Base-by-base conservation (phyloP, 2,888 invertebrate genomes). In the Noctua comes region DNA sequence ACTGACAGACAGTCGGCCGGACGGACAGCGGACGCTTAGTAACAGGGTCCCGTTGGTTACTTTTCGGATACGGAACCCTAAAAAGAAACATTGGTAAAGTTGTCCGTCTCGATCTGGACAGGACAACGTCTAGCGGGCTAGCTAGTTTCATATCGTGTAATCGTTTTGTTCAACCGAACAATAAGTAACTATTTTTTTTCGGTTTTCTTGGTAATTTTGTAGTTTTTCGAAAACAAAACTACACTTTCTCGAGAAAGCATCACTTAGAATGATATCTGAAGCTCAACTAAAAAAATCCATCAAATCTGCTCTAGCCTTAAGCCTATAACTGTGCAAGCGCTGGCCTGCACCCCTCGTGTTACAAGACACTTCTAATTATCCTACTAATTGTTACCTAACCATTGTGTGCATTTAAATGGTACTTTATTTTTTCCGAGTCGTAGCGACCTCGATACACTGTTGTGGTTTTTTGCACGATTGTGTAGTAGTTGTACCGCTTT, bases 361-460 rank as follows among this genome's bases (percentile, higher is more conserved):
- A 68, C 57, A 36, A 72, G 70, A 70, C 64, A 68, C 10, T 69
- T 77, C 16, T 48, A 73, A 80, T 73, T 76, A 62, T 43, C 73
- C n/a, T 27, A 48, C n/a, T 78, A 70, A 72, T 73, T 48, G 78
- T 62, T 51, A 70, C 51, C 36, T 57, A 64, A 48, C 83, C 57
- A 84, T 84, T 84, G 73, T 75, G 66, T 79, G 46, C 74, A 86
- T 72, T 86, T 72, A 74, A 82, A 83, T 76, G 77, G 57, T 54
- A 75, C 75, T 83, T 75, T 3, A 74, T 78, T 84, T 86, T 84
- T 86, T 86, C 83, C 31, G 10, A 68, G 43, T 73, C 46, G 36
- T 36, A 62, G 16, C 59, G 73, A 83, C 84, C 83, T 84, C 79
- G 75, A 73, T 79, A 76, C 68, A 84, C 68, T 62, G 73, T 11